A percentile compares a stretch with the other conserved stretches of the same genome.
These are phyloP conservation scores for Chloroclysta siterata DNA, from an alignment of 2,888 invertebrate genomes.

Conservation along the genomic window DNA sequence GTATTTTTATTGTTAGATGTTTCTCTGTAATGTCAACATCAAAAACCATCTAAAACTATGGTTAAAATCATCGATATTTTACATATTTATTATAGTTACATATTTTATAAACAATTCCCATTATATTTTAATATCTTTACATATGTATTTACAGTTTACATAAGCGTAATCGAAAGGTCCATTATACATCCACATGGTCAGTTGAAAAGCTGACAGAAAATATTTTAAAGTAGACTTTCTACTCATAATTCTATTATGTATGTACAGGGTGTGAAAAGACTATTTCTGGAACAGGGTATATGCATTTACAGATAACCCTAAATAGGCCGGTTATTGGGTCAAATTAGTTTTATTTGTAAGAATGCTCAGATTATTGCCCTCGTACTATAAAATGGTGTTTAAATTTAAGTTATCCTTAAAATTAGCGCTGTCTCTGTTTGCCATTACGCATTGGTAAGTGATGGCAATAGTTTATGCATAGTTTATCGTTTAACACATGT, in stretches of 20 bases:
- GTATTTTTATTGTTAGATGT: not conserved
- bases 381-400: too few relatives aligned
- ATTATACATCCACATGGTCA: conserved; percentile 24
- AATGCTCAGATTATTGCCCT: too few relatives aligned
- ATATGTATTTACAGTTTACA: conserved; percentile 14
- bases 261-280: too few relatives aligned
- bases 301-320: too few relatives aligned
- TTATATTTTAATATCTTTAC: not conserved
- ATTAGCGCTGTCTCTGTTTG: too few relatives aligned
- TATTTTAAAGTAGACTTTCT: conserved; percentile 10
- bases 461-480: too few relatives aligned
- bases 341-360: too few relatives aligned
- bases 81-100: not conserved
- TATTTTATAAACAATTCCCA: not conserved
- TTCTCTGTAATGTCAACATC: not conserved
- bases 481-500: too few relatives aligned
- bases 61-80: not conserved
- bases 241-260: not conserved
- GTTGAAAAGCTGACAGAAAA: conserved; percentile 5
- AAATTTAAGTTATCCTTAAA: too few relatives aligned
- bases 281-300: too few relatives aligned
- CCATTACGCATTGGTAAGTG: too few relatives aligned
- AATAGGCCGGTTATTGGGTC: too few relatives aligned
- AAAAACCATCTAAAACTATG: not conserved
- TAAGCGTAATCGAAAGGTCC: conserved; percentile 34